Evolutionary conservation across 2,113 vertebrate species (phyloP).

Genomic region (Zapornia atra): DNA sequence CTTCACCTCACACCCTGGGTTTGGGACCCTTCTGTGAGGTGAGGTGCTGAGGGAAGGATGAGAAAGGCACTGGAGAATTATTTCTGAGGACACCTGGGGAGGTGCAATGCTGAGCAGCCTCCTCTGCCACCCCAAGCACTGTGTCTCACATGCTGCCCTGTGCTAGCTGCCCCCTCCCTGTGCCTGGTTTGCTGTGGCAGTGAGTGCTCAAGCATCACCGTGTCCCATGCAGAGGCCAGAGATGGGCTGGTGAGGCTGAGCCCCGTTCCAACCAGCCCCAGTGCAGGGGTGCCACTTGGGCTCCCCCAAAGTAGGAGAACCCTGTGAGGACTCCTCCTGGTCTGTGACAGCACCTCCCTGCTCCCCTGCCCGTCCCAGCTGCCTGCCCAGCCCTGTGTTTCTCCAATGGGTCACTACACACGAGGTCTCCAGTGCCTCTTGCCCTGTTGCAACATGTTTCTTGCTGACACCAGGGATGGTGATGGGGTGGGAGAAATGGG

Average conservation of each 20-base stretch:
- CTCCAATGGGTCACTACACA: rapidly evolving
- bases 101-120: not conserved
- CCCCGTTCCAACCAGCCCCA: not conserved
- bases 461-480: rapidly evolving
- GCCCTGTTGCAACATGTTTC: not conserved
- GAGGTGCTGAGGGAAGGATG: not conserved
- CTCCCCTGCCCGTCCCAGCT: not conserved
- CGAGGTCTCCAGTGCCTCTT: not conserved
- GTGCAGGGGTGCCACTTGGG: too few species aligned
- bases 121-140: too few species aligned
- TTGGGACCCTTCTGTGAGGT: not conserved
- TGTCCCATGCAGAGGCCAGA: rapidly evolving
- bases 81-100: not conserved
- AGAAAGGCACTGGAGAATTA: not conserved
- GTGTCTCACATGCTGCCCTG: rapidly evolving
- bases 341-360: not conserved
- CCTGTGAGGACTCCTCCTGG: not conserved
- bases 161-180: rapidly evolving
- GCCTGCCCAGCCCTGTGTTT: rapidly evolving
- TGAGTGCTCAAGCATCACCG: rapidly evolving
- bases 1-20: rapidly evolving
- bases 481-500: not conserved
- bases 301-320: rapidly evolving
- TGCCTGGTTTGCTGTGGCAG: rapidly evolving
- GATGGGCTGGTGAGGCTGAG: too few species aligned